Percentiles rank a stretch among this genome's conserved stretches.
These are phyloP conservation scores for Elanus axillaris DNA, from an alignment of 2,113 vertebrate species.

Conservation along the genomic window DNA sequence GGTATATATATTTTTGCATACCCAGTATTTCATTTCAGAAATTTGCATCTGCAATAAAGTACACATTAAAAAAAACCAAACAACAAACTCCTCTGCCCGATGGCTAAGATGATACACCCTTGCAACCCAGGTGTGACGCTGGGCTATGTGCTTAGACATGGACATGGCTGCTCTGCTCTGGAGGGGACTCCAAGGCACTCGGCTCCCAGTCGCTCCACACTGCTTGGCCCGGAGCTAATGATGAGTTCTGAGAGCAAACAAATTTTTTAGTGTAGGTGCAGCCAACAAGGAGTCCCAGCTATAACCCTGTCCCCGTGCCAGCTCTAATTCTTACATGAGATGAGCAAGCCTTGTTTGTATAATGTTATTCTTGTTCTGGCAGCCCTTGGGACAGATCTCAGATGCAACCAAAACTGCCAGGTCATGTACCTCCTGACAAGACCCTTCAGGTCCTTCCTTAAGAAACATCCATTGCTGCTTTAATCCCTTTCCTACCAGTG, in stretches of 20 bases:
- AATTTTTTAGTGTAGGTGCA: background rate
- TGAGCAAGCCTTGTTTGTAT: background rate
- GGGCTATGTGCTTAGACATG: fast-evolving
- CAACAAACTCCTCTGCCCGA: fast-evolving
- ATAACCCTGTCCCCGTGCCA: background rate
- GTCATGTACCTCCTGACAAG: background rate
- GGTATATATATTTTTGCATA: too few species aligned
- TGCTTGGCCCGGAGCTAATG: background rate
- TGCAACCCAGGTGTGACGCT: fast-evolving
- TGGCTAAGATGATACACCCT: background rate
- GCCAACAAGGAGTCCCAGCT: background rate
- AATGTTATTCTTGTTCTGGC: background rate
- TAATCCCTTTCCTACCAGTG: background rate
- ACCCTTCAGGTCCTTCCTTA: background rate
- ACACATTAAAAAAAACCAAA: background rate
- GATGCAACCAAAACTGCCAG: conserved; percentile 30
- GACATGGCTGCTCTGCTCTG: background rate
- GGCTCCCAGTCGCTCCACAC: background rate
- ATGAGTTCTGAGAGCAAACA: background rate
- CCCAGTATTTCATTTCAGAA: background rate
- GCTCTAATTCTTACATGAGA: background rate
- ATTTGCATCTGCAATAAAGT: background rate
- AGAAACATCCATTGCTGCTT: fast-evolving
- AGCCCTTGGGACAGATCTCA: background rate
- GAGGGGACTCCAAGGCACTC: background rate